Evolutionary conservation across 2,113 vertebrate species (phyloP).

Genomic region (Psilopogon haemacephalus): DNA sequence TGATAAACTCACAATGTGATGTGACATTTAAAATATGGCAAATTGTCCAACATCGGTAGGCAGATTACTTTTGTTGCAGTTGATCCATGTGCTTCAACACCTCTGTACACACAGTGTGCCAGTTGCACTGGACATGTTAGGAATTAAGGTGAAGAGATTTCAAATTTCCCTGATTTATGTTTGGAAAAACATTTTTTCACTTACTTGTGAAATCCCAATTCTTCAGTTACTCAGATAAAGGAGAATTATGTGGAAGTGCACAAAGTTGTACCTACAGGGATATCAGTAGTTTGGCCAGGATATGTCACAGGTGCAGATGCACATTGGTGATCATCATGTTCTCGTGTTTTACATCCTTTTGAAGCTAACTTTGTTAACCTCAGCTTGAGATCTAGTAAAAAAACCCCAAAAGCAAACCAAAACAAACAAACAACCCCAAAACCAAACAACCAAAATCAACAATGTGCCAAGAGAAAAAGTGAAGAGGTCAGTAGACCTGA

Average conservation of each 20-base stretch:
- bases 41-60: not conserved
- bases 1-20: fast-evolving
- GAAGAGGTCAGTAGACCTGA: not conserved
- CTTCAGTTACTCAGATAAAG: not conserved
- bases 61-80: not conserved
- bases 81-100: not conserved
- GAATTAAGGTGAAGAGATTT: not conserved
- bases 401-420: too few relatives aligned
- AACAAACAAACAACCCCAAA: too few relatives aligned
- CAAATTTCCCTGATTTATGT: not conserved
- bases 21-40: not conserved
- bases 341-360: not conserved
- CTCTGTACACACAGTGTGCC: not conserved
- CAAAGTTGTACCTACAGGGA: not conserved
- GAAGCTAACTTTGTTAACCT: not conserved
- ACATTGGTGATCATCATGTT: not conserved
- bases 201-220: not conserved
- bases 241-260: not conserved
- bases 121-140: not conserved
- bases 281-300: not conserved
- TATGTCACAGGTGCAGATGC: not conserved
- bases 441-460: too few relatives aligned
- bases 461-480: not conserved
- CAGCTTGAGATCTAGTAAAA: not conserved
- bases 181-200: not conserved